A percentile compares a stretch with the other conserved stretches of the same genome.
Conservation (phyloP, 2,888 invertebrate genomes). For the Trachelus stipa region DNA sequence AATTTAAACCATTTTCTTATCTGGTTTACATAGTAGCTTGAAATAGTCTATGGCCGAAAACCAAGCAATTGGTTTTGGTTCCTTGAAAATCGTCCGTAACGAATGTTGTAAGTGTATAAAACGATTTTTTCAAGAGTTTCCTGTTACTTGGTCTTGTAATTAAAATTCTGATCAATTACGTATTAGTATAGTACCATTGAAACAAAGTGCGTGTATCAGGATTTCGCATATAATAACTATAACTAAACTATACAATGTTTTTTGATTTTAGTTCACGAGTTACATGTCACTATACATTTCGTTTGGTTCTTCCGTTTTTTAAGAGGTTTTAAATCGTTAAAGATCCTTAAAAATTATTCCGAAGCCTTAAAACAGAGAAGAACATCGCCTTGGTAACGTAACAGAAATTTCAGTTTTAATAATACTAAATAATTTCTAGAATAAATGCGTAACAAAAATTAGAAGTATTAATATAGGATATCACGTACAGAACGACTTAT, state of each 20-base stretch:
- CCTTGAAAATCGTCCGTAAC: not conserved
- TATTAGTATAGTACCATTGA: not conserved
- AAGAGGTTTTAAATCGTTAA: too few species aligned
- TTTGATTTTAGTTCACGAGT: too few species aligned
- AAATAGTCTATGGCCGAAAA: not conserved
- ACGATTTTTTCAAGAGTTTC: not conserved
- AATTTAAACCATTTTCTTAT: not conserved
- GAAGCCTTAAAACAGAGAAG: too few species aligned
- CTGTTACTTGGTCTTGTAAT: not conserved
- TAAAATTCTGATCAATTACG: not conserved
- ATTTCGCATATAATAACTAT: too few species aligned
- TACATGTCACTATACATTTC: too few species aligned
- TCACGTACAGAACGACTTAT: not conserved
- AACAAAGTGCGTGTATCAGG: too few species aligned
- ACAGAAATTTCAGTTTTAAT: not conserved
- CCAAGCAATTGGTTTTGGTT: not conserved
- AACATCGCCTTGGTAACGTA: not conserved
- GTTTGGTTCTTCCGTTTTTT: too few species aligned
- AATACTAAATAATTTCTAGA: not conserved
- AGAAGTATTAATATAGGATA: not conserved
- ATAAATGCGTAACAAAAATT: not conserved
- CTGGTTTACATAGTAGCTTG: not conserved
- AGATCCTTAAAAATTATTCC: too few species aligned
- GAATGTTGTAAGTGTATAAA: not conserved
- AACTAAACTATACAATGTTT: too few species aligned